Base-by-base conservation (phyloP, 2,797 vertebrate genomes). In the Galago senegalensis region DNA sequence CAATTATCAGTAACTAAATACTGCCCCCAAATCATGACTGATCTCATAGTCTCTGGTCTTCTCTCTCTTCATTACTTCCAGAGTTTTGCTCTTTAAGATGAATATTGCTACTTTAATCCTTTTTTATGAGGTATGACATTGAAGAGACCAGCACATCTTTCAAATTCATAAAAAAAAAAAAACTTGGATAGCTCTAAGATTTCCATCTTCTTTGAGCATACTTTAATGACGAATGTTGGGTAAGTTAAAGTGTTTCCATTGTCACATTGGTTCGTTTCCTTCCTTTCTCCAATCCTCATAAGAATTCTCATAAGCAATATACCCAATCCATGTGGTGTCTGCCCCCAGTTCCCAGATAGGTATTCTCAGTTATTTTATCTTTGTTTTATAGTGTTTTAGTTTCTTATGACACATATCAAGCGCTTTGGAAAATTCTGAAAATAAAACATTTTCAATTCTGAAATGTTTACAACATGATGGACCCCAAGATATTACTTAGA, bases 321-420 rank as follows among this genome's bases (percentile, higher is more conserved):
- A 31, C 13, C 14, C 89, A n/a, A 34, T 12, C 53, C 63, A 89
- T 46, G 14, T 29, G 18, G 18, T 60, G 13, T 63, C 77, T 61
- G 29, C 13, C 17, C 37, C 72, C n/a, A 53, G 11, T 61, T 89
- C 37, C 83, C 75, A 94, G 46, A 58, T 73, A 7, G 3, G 70
- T 72, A 79, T 86, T 83, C 5, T 86, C 72, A 85, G 27, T 27
- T 87, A 49, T 43, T 96, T 89, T 49, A 89, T 21, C 14, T 86
- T n/a, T 2, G 4, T 53, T 17, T 53, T 79, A 63, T 7, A 2
- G 43, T 46, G 4, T 70, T 91, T 95, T 37, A 8, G 4, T 80
- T 91, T 88, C 34, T 87, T 65, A 82, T 86, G 61, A 75, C 27
- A 93, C 53, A 49, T 73, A 70, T n/a, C 21, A 82, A 40, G 37